Evolutionary conservation across 2,113 vertebrate genomes (phyloP).

Genomic region (Datnioides undecimradiatus): DNA sequence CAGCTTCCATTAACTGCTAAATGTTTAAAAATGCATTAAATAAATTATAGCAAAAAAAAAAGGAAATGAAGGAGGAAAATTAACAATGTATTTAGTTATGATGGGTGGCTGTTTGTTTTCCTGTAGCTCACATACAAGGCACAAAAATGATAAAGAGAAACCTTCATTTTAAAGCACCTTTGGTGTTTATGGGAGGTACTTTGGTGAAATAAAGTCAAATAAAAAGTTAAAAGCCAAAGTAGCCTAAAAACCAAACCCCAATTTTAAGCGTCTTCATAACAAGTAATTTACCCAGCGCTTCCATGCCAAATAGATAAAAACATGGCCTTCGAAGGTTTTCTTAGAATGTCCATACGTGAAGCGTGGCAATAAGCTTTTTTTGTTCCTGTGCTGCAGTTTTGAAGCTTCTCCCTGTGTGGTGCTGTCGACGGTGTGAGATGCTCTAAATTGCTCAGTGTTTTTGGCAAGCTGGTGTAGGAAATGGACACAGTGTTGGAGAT

Average conservation of each 20-base stretch:
- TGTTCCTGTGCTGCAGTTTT: slow-evolving; percentile 52
- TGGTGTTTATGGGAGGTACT: slow-evolving; percentile 87
- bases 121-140: slow-evolving; percentile 86
- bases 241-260: slow-evolving; percentile 67
- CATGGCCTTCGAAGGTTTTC: slow-evolving; percentile 64
- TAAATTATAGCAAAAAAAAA: slow-evolving; percentile 15
- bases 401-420: slow-evolving; percentile 59
- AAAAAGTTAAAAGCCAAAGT: slow-evolving; percentile 75
- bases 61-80: not conserved
- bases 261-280: slow-evolving; percentile 68
- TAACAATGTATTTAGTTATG: slow-evolving; percentile 38
- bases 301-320: slow-evolving; percentile 62
- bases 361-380: slow-evolving; percentile 52
- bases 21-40: slow-evolving; percentile 38
- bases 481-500: slow-evolving; percentile 91
- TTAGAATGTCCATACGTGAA: slow-evolving; percentile 61
- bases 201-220: slow-evolving; percentile 81
- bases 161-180: slow-evolving; percentile 88
- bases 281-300: slow-evolving; percentile 67
- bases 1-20: slow-evolving; percentile 42
- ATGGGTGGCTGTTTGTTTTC: slow-evolving; percentile 70
- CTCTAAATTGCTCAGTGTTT: slow-evolving; percentile 79
- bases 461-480: slow-evolving; percentile 86
- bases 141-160: slow-evolving; percentile 85
- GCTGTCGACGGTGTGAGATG: slow-evolving; percentile 58